phyloP scores from a whole-genome alignment of 2,797 vertebrate genomes.

The Myripristis jacobus region DNA sequence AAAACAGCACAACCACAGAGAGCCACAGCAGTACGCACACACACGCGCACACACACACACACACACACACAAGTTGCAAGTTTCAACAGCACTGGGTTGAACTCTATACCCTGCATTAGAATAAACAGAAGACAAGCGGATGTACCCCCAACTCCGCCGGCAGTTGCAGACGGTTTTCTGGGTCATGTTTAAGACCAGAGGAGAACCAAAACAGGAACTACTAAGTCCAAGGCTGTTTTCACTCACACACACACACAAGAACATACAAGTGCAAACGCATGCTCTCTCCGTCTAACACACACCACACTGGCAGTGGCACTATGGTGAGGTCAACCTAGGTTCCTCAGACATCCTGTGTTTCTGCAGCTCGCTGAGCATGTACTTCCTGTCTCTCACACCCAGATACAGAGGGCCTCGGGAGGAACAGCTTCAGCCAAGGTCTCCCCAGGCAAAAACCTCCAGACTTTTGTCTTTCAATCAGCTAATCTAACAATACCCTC shows the following conservation, averaged over 20 bases:
- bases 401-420: slow-evolving; percentile 34
- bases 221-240: slow-evolving; percentile 42
- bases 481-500: slow-evolving; percentile 56
- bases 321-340: slow-evolving; percentile 56
- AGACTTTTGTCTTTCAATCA: slow-evolving; percentile 56
- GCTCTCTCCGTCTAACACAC: background rate
- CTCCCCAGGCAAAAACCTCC: slow-evolving; percentile 49
- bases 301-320: slow-evolving; percentile 10
- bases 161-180: slow-evolving; percentile 32
- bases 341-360: slow-evolving; percentile 71
- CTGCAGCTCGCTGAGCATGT: slow-evolving; percentile 39
- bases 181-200: slow-evolving; percentile 48
- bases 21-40: slow-evolving; percentile 37
- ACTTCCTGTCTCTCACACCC: slow-evolving; percentile 72
- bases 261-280: background rate
- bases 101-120: slow-evolving; percentile 46
- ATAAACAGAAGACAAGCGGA: slow-evolving; percentile 52
- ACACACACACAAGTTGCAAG: slow-evolving; percentile 18
- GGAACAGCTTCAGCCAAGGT: slow-evolving; percentile 53
- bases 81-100: slow-evolving; percentile 52
- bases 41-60: slow-evolving; percentile 27
- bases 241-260: slow-evolving; percentile 24
- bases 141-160: background rate
- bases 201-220: slow-evolving; percentile 63
- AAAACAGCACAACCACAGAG: slow-evolving; percentile 66